phyloP scores from a whole-genome alignment of 1,140 invertebrate species.

The Ostrea edulis region DNA sequence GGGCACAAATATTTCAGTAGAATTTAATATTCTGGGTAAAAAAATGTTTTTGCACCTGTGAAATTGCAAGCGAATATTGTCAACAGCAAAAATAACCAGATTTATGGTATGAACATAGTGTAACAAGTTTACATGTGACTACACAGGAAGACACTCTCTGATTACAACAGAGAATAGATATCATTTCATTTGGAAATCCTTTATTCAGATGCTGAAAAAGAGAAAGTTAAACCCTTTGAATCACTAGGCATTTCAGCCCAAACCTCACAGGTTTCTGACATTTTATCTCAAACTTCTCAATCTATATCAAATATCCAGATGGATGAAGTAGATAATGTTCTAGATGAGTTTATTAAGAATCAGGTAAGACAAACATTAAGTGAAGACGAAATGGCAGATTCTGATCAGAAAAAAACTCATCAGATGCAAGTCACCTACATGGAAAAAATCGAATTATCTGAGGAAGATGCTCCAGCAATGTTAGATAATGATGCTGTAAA shows the following conservation, averaged over 20 bases:
- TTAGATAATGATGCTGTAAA: neutral
- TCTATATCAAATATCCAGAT: neutral
- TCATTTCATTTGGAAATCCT: conserved; percentile 18
- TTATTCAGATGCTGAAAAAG: conserved; percentile 33
- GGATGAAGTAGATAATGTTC: neutral
- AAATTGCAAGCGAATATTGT: too few species aligned
- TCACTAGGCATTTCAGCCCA: neutral
- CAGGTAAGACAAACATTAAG: neutral
- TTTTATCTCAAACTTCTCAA: neutral
- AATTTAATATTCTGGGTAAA: too few species aligned
- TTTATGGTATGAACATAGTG: too few species aligned
- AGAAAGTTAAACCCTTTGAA: conserved; percentile 7
- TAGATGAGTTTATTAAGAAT: neutral
- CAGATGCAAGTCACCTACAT: neutral
- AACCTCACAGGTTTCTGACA: conserved; percentile 6
- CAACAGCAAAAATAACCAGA: too few species aligned
- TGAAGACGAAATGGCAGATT: neutral
- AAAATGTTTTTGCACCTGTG: too few species aligned
- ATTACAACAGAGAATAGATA: neutral
- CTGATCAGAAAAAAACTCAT: neutral
- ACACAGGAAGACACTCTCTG: too few species aligned
- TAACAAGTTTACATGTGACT: too few species aligned
- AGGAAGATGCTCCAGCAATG: neutral
- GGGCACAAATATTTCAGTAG: too few species aligned
- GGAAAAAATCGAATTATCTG: neutral